Evolutionary conservation across 2,888 invertebrate species (phyloP), one percentile per base, ranked within the genome.

Genomic region (Xanthorhoe spadicearia): DNA sequence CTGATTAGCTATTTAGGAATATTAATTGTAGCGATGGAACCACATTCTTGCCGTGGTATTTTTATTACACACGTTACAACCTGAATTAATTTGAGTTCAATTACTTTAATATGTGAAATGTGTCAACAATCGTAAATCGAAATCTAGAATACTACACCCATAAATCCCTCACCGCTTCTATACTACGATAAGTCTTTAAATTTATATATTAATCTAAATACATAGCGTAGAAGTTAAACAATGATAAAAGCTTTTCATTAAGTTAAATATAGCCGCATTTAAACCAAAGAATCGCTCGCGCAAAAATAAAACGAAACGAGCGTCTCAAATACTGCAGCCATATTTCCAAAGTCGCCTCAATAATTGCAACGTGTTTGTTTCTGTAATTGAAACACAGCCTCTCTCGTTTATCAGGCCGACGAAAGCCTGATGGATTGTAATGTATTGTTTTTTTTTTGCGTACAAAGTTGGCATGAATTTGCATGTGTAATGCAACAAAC

Each of bases 1-100:
- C 90, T 89, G 90, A 90, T 91, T 90, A 89, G 83, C 83, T 85
- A 86, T 89, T 89, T 89, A 87, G 87, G 81, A 88, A 88, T 87
- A 87, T 86, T 86, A 88, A 90, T 89, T 86, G 88, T 88, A 82
- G 83, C 85, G 84, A 82, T 82, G 82, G 83, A 81, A 79, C 81
- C 77, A 79, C 83, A 82, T 82, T 83, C 83, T 77, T 75, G 65
- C 70, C 72, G 77, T 63, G 80, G 82, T 80, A 84, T 86, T 82
- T 84, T 84, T 83, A 84, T 82, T 77, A 75, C 72, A 57, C 74
- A 55, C 64, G 68, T 72, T 69, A 46, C 54, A 68, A 69, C 69
- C 68, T 62, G 64, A 69, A 61, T 62, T 61, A 64, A 64, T 66
- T 57, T 54, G 53, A 58, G 61, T 57, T 58, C 64, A 64, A 64